phyloP scores from a whole-genome alignment of 1,140 invertebrate genomes.

The Euwallacea similis region DNA sequence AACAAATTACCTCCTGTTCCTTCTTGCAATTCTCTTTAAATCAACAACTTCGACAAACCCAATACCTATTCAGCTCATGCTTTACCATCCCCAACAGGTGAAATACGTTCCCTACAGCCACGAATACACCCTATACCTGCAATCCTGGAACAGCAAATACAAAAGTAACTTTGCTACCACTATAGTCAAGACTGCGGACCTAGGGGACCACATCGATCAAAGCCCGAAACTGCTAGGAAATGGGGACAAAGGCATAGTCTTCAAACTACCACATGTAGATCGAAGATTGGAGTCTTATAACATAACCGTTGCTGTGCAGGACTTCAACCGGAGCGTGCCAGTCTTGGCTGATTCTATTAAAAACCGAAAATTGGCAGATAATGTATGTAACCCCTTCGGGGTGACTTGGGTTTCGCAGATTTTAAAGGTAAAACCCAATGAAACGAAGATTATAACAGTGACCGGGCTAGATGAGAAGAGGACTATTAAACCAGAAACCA shows the following conservation, averaged over 20 bases:
- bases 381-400: conserved; percentile 43
- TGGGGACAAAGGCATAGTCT: conserved; percentile 34
- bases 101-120: conserved; percentile 44
- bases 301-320: conserved; percentile 42
- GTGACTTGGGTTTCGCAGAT: conserved; percentile 43
- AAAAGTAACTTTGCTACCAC: conserved; percentile 37
- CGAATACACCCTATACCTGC: conserved; percentile 41
- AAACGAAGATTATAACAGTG: conserved; percentile 37
- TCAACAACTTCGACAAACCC: neutral
- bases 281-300: conserved; percentile 38
- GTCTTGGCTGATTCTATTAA: conserved; percentile 28
- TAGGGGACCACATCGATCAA: conserved; percentile 45
- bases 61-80: too few species aligned
- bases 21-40: neutral
- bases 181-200: conserved; percentile 39
- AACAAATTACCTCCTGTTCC: neutral
- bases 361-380: conserved; percentile 36
- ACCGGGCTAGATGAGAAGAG: conserved; percentile 33
- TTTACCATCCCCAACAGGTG: conserved; percentile 37
- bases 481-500: conserved; percentile 39
- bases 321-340: conserved; percentile 38
- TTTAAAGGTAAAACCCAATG: conserved; percentile 37
- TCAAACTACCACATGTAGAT: conserved; percentile 41
- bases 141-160: conserved; percentile 42
- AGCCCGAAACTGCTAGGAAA: conserved; percentile 40